phyloP scores from a whole-genome alignment of 1,140 invertebrate species.

The Drosophila athabasca region DNA sequence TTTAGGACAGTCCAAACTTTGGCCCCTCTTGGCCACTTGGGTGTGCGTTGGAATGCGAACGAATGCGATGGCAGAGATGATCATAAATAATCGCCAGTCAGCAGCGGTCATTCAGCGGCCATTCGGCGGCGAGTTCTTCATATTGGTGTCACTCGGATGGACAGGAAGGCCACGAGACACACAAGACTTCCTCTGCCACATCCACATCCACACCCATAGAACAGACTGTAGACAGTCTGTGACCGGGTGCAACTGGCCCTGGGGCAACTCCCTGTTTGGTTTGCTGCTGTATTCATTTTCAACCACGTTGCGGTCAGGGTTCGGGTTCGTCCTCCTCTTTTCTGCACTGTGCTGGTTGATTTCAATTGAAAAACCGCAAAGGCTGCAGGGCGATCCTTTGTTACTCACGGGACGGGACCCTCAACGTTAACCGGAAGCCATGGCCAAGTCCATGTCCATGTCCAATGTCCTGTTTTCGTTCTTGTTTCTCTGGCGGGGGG shows the following conservation, averaged over 20 bases:
- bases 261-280: constrained; percentile 32
- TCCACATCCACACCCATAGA: constrained; percentile 1
- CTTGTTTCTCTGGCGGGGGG: constrained; percentile 32
- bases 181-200: constrained; percentile 28
- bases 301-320: constrained; percentile 50
- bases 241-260: constrained; percentile 24
- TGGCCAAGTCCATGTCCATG: constrained; percentile 37
- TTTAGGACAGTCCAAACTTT: constrained; percentile 70
- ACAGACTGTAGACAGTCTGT: constrained; percentile 3
- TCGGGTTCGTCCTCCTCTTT: constrained; percentile 24
- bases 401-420: background rate
- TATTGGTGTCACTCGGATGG: constrained; percentile 48
- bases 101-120: constrained; percentile 1
- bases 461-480: constrained; percentile 59
- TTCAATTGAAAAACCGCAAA: constrained; percentile 63
- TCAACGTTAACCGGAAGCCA: constrained; percentile 65
- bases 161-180: constrained; percentile 42
- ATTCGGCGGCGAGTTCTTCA: constrained; percentile 37
- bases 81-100: constrained; percentile 26
- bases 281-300: constrained; percentile 36
- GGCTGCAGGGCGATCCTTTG: constrained; percentile 45
- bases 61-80: constrained; percentile 25
- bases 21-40: constrained; percentile 33
- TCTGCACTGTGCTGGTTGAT: background rate
- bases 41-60: constrained; percentile 40